Conservation (phyloP, 92 coral and sea anemone species). For the Actinostola sp. region DNA sequence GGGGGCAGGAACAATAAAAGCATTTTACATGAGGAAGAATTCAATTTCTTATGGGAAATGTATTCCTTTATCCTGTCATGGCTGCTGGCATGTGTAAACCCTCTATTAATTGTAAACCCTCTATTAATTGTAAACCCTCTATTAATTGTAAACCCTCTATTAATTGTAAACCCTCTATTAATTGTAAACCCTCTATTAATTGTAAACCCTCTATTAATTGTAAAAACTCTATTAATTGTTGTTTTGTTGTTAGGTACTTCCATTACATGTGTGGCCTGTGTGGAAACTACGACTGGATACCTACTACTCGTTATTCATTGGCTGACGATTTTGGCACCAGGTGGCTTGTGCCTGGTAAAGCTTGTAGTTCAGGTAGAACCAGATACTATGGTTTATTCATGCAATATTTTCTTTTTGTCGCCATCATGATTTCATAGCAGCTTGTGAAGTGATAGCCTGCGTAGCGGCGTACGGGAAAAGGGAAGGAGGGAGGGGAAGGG, state of each 20-base stretch:
- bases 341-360: conserved; percentile 44
- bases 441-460: neutral
- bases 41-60: too few species aligned
- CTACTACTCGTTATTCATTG: neutral
- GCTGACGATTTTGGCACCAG: conserved; percentile 16
- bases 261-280: conserved; percentile 45
- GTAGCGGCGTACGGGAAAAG: too few species aligned
- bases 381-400: neutral
- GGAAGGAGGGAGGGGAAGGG: too few species aligned
- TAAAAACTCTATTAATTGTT: neutral
- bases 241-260: conserved; percentile 22
- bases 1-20: too few species aligned
- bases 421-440: neutral
- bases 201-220: neutral
- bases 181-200: too few species aligned
- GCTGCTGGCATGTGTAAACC: too few species aligned
- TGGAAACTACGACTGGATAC: conserved; percentile 29
- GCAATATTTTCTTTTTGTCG: neutral
- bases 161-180: too few species aligned
- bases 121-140: too few species aligned
- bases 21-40: too few species aligned
- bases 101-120: too few species aligned
- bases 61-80: too few species aligned
- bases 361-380: conserved; percentile 26
- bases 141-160: too few species aligned